phyloP scores from a whole-genome alignment of 2,888 invertebrate genomes.

The Dendrolimus houi region DNA sequence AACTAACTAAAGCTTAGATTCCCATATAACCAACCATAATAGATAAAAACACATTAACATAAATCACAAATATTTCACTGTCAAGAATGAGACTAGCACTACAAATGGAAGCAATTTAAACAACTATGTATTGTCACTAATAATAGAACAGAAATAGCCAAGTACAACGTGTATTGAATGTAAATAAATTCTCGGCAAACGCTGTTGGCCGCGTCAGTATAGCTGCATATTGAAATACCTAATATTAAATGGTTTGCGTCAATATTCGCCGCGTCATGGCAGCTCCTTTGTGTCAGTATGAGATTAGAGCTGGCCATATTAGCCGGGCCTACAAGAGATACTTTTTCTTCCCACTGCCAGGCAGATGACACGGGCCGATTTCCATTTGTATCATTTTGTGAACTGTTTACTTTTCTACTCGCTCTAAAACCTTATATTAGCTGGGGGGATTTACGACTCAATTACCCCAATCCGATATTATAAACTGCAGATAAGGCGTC shows the following conservation, averaged over 20 bases:
- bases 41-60: not conserved
- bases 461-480: constrained; percentile 70
- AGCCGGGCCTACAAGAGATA: constrained; percentile 43
- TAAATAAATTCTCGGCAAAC: constrained; percentile 5
- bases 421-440: constrained; percentile 10
- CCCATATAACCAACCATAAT: not conserved
- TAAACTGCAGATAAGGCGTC: constrained; percentile 70
- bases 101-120: not conserved
- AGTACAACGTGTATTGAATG: constrained; percentile 1
- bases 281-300: constrained; percentile 60
- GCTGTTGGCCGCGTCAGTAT: constrained; percentile 36
- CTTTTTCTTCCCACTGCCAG: constrained; percentile 40
- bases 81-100: not conserved
- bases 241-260: constrained; percentile 70
- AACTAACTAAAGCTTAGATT: not conserved
- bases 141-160: not conserved
- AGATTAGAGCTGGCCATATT: constrained; percentile 68
- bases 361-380: constrained; percentile 28
- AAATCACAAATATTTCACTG: not conserved
- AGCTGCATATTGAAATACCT: constrained; percentile 58
- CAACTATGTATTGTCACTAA: not conserved
- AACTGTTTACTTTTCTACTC: constrained; percentile 6
- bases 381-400: constrained; percentile 27
- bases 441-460: constrained; percentile 50
- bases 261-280: constrained; percentile 67